phyloP scores from a whole-genome alignment of 35 echinoderm and acorn worm species.

The Ophiothrix spiculata region DNA sequence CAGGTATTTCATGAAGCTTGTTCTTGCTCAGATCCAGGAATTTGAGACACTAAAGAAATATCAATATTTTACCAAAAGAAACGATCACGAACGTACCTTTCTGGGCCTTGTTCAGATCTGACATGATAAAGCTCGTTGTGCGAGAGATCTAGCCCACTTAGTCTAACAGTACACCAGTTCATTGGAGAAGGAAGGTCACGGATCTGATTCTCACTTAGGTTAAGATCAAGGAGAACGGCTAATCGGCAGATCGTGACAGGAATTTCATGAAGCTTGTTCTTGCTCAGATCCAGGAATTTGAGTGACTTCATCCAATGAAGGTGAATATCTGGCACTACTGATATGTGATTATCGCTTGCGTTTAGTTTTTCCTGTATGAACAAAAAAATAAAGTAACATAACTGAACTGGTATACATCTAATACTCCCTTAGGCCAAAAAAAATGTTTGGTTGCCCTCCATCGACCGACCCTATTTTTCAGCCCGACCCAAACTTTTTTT shows the following conservation, averaged over 20 bases:
- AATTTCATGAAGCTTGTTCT: no score
- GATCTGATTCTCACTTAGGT: constrained; percentile 45
- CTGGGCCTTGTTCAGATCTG: no score
- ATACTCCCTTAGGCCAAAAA: no score
- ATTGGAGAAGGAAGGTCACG: constrained; percentile 32
- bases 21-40: constrained; percentile 42
- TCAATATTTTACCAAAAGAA: no score
- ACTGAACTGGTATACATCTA: no score
- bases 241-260: constrained; percentile 34
- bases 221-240: constrained; percentile 22
- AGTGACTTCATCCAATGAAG: constrained; percentile 40
- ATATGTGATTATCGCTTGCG: constrained; percentile 22
- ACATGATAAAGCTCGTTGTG: no score
- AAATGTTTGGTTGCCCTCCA: no score
- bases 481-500: no score
- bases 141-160: no score
- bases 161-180: neutral
- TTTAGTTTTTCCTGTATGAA: constrained; percentile 38
- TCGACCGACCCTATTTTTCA: no score
- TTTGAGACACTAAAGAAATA: constrained; percentile 10
- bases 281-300: constrained; percentile 27
- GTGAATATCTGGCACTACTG: constrained; percentile 34
- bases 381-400: neutral
- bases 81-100: no score
- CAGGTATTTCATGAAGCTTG: constrained; percentile 34